Conservation (phyloP, 1,140 invertebrate species). For the Meteorus sp. region DNA sequence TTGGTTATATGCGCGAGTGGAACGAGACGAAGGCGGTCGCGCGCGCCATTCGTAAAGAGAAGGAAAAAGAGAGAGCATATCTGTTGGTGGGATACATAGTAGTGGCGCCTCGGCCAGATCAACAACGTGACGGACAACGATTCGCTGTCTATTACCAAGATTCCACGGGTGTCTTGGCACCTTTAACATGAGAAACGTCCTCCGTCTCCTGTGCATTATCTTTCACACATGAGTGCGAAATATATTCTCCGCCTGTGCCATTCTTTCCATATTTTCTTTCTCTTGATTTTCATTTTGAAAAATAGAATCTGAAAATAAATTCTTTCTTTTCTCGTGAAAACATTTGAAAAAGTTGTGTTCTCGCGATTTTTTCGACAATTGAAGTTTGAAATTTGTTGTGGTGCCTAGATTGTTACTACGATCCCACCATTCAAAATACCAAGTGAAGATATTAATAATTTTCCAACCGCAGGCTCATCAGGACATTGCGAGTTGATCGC, state of each 20-base stretch:
- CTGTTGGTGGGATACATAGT: background rate
- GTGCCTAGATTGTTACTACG: background rate
- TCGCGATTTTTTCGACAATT: too few relatives aligned
- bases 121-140: slow-evolving; percentile 21
- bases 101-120: slow-evolving; percentile 16
- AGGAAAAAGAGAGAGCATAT: background rate
- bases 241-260: background rate
- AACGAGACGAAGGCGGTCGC: too few relatives aligned
- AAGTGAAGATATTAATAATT: background rate
- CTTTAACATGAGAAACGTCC: slow-evolving; percentile 7
- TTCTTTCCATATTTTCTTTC: too few relatives aligned
- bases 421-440: too few relatives aligned
- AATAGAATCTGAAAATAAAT: too few relatives aligned
- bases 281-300: too few relatives aligned
- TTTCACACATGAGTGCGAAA: slow-evolving; percentile 16
- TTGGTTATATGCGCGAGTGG: too few relatives aligned
- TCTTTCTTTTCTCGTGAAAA: too few relatives aligned
- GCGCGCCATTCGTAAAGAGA: too few relatives aligned
- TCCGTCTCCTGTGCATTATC: slow-evolving; percentile 7
- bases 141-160: slow-evolving; percentile 17
- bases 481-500: background rate
- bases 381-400: background rate
- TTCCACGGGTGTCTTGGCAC: slow-evolving; percentile 12
- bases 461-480: background rate
- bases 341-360: too few relatives aligned